Evolutionary conservation across 1,140 invertebrate genomes (phyloP).

Genomic region (Bombus difficillimus): DNA sequence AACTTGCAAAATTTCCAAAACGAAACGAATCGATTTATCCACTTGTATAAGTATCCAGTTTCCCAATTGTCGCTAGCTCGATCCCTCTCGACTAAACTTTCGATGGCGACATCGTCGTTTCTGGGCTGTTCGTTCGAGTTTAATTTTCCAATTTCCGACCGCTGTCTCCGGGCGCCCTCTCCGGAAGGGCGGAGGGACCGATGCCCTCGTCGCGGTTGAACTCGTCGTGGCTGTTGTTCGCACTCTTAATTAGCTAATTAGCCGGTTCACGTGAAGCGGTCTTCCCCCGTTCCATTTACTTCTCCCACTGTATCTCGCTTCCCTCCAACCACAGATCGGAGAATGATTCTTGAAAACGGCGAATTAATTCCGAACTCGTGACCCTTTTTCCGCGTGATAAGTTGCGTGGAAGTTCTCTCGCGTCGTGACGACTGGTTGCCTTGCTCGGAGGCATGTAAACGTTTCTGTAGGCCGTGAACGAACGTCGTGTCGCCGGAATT

Average conservation of each 20-base stretch:
- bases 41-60: neutral
- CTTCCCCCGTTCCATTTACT: neutral
- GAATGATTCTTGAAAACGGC: neutral
- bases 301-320: neutral
- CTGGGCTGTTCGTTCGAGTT: neutral
- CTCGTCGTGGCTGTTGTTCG: neutral
- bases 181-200: neutral
- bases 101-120: neutral
- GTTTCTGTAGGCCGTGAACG: neutral
- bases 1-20: neutral
- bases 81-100: neutral
- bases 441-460: neutral
- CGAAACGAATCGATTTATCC: neutral
- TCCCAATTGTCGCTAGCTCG: neutral
- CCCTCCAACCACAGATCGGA: neutral
- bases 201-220: neutral
- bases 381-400: slow-evolving; percentile 8
- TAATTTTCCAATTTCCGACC: slow-evolving; percentile 32
- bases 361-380: slow-evolving; percentile 27
- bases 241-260: slow-evolving; percentile 59
- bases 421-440: neutral
- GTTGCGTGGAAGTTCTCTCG: slow-evolving; percentile 18
- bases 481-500: slow-evolving; percentile 17
- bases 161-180: neutral
- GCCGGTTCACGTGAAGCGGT: neutral